These are phyloP conservation scores for Thermophis baileyi DNA, from an alignment of 2,113 vertebrate genomes.

Conservation along the genomic window DNA sequence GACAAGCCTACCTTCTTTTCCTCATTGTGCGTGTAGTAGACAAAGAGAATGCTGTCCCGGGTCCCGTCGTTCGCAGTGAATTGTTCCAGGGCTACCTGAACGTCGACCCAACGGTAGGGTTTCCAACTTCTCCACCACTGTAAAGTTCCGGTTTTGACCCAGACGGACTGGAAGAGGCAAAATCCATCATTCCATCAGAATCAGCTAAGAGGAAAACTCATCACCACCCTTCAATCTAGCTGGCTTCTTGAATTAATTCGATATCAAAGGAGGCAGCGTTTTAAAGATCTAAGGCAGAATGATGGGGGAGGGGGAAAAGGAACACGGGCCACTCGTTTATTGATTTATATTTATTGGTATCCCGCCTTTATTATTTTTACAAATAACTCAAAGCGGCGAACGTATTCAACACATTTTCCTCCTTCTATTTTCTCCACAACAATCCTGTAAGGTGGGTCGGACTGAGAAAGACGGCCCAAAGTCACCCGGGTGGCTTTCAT, in stretches of 20 bases:
- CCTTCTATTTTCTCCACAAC: not conserved
- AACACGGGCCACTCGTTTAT: rapidly evolving
- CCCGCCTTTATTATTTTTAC: too few species aligned
- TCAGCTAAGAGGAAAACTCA: not conserved
- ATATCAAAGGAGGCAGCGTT: not conserved
- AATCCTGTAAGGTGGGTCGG: not conserved
- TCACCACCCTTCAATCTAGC: not conserved
- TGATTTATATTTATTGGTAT: too few species aligned
- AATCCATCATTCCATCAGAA: not conserved
- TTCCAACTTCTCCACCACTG: slow-evolving; percentile 98
- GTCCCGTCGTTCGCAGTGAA: slow-evolving; percentile 86
- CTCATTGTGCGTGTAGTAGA: slow-evolving; percentile 89
- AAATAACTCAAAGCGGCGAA: too few species aligned
- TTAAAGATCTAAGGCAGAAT: not conserved
- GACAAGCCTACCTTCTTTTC: slow-evolving; percentile 86
- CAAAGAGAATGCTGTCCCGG: slow-evolving; percentile 92
- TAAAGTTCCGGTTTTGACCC: slow-evolving; percentile 93
- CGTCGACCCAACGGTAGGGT: slow-evolving; percentile 91
- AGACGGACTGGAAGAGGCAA: slow-evolving; percentile 80
- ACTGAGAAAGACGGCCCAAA: not conserved
- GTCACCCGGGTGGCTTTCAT: rapidly evolving
- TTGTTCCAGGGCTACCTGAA: slow-evolving; percentile 91
- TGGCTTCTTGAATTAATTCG: not conserved
- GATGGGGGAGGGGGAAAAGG: not conserved
- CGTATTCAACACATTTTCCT: not conserved